Base-by-base conservation (phyloP, 2,888 invertebrate species). In the Yponomeuta malinellus region DNA sequence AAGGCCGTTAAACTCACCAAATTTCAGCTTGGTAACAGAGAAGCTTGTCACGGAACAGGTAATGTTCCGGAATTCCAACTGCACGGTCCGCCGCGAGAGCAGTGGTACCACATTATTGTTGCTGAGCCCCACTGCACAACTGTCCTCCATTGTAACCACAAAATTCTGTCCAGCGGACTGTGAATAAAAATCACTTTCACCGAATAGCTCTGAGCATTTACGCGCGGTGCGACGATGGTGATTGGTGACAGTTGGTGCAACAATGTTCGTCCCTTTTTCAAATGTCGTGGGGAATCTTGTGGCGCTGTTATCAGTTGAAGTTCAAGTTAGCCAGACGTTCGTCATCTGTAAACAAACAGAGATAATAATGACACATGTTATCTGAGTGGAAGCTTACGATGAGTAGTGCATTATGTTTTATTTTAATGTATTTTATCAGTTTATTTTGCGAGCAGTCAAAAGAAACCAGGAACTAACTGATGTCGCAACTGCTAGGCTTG, bases 41-140 rank as follows among this genome's bases (percentile, higher is more conserved):
- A 95, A 94, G 68, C 90, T 89, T 74, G 91, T 93, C 52, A 96
- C 92, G 6, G 91, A 85, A 78, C 95, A 96, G 1, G 93, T 93
- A 52, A 97, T 92, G 78, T 96, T 93, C 72, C 92, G 92, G 80
- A 96, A 97, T 74, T 94, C 93, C 71, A 97, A 84, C 75, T 95
- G 93, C 72, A 96, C 93, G 12, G 94, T 93, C 66, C 94, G 93
- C 74, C 95, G 93, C 0, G 89, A 86, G 29, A 89, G 71, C n/a
- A 89, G 74, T 15, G 90, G 87, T n/a, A 85, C 78, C 12, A 90
- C 86, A 73, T 92, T 92, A 74, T 92, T 92, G 75, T 91, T 91
- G 10, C 83, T 83, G 63, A 82, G 74, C 63, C 78, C 84, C 70
- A 81, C 73, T 66, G 81, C 78, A n/a, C 78, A 76, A 69, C 78